These are phyloP conservation scores for Drosophila rufa DNA, from an alignment of 1,140 invertebrate species.

Conservation along the genomic window DNA sequence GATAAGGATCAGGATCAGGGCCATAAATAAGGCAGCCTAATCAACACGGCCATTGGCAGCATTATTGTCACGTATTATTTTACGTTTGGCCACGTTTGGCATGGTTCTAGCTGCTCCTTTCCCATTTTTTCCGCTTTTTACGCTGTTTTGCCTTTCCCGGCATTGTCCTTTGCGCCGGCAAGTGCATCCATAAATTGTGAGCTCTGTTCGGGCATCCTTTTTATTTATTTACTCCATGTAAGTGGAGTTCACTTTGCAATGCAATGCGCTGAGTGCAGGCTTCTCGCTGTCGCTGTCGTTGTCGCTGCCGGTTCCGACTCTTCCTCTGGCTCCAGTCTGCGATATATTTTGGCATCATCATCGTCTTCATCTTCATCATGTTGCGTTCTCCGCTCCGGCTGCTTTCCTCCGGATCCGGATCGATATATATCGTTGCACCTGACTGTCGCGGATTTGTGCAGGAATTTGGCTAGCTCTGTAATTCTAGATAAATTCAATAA, in stretches of 20 bases:
- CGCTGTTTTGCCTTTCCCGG: conserved; percentile 10
- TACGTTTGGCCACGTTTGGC: conserved; percentile 72
- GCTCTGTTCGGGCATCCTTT: conserved; percentile 42
- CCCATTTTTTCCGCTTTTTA: conserved; percentile 5
- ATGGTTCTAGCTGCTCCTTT: conserved; percentile 6
- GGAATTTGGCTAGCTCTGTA: conserved; percentile 7
- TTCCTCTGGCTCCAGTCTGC: background rate
- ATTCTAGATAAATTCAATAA: background rate
- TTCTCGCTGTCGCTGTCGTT: conserved; percentile 36
- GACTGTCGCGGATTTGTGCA: conserved; percentile 2
- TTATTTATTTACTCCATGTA: conserved; percentile 74
- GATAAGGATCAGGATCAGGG: background rate
- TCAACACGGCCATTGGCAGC: conserved; percentile 71
- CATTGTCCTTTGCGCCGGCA: conserved; percentile 44
- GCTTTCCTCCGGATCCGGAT: background rate
- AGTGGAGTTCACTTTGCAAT: conserved; percentile 68
- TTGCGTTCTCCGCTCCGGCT: background rate
- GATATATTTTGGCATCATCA: conserved; percentile 29
- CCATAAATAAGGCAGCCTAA: conserved; percentile 76
- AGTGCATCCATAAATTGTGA: conserved; percentile 60
- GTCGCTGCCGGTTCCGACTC: conserved; percentile 32
- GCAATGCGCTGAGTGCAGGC: conserved; percentile 61
- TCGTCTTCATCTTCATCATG: conserved; percentile 22
- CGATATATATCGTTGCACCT: conserved; percentile 25
- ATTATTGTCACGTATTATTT: conserved; percentile 79